Conservation (phyloP, 2,113 vertebrate genomes). For the Galemys pyrenaicus region DNA sequence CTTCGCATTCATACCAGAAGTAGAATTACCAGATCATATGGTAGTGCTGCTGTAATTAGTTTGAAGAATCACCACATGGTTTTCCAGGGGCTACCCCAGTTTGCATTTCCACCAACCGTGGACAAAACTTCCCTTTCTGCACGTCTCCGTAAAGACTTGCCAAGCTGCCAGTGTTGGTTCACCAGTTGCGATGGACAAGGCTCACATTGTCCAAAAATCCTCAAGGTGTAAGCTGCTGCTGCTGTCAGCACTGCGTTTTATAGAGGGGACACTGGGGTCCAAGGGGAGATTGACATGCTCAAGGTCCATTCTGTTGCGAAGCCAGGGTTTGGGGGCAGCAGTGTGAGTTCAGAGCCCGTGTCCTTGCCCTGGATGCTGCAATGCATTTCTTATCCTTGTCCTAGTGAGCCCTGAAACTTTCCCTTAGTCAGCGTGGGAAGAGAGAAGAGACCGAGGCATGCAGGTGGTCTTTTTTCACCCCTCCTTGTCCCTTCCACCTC, state of each 20-base stretch:
- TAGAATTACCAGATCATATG: background rate
- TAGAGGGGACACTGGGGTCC: background rate
- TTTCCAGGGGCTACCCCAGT: background rate
- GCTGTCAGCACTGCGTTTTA: background rate
- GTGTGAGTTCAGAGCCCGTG: background rate
- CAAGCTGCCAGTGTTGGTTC: background rate
- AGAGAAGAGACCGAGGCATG: background rate
- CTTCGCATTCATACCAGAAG: background rate
- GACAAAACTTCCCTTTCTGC: background rate
- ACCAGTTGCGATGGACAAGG: fast-evolving
- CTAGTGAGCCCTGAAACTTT: background rate
- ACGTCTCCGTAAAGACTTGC: background rate
- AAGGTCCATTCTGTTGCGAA: too few species aligned
- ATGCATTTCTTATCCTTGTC: background rate
- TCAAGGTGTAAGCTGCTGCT: background rate
- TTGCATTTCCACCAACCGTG: background rate
- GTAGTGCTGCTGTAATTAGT: background rate
- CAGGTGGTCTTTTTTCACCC: background rate
- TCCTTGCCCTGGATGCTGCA: background rate
- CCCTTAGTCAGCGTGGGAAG: background rate
- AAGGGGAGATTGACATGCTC: background rate
- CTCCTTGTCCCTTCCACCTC: background rate
- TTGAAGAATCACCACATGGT: background rate
- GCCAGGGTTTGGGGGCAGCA: background rate
- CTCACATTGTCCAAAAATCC: too few species aligned